Evolutionary conservation across 2,888 invertebrate species (phyloP).

Genomic region (Alsophila aescularia): DNA sequence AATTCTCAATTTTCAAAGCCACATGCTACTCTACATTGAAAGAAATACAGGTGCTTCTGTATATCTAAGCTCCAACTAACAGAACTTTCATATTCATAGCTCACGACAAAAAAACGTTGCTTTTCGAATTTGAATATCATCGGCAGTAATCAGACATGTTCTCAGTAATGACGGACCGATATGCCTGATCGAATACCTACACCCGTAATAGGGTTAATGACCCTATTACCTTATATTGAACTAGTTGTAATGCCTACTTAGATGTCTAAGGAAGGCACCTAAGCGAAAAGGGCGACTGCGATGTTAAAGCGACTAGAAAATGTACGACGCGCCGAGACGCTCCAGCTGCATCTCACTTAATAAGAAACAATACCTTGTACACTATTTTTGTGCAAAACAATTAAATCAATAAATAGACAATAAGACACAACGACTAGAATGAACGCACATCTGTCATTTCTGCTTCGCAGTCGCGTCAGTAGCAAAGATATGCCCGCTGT

Average conservation of each 20-base stretch:
- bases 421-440: no score
- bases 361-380: no score
- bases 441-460: background rate
- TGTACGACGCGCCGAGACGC: no score
- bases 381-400: no score
- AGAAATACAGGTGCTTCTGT: conserved; percentile 5
- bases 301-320: no score
- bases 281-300: conserved; percentile 3
- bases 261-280: conserved; percentile 3
- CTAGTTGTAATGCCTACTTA: conserved; percentile 25
- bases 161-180: conserved; percentile 42
- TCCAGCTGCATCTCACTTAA: no score
- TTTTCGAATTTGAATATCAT: conserved; percentile 56
- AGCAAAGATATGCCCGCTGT: conserved; percentile 1
- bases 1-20: background rate
- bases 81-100: conserved; percentile 32
- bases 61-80: conserved; percentile 11
- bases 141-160: conserved; percentile 47
- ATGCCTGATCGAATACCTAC: conserved; percentile 41
- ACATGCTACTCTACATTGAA: conserved; percentile 2
- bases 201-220: conserved; percentile 46
- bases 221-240: conserved; percentile 38
- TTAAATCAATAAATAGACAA: no score
- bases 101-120: conserved; percentile 32
- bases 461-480: background rate